Base-by-base conservation (phyloP, 2,888 invertebrate genomes). In the Hemaris fuciformis region DNA sequence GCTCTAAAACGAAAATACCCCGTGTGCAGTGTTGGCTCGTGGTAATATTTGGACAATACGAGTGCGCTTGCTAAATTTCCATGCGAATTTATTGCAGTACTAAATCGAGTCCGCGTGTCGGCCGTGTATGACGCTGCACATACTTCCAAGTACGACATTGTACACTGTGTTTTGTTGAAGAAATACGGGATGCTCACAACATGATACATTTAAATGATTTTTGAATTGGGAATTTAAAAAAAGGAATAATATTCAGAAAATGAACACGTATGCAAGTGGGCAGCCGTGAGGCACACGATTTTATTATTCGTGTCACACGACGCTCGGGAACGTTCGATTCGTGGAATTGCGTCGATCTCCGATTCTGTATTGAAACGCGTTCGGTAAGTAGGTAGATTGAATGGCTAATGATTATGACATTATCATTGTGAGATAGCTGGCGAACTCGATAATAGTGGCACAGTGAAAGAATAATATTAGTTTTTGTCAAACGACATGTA, bases 21-120 rank as follows among this genome's bases (percentile, higher is more conserved):
- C 53, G 53, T 18, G 80, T 80, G 82, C 82, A 80, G 78, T 79
- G 80, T 79, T 76, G 73, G 76, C 76, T 76, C 74, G 77, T 73
- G 75, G 82, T 81, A 85, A 88, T 88, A 87, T 88, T 88, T 85
- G 85, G 83, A 84, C 82, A 82, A 81, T 77, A 83, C 64, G 73
- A 77, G 79, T 70, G 74, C 71, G 81, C 76, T 81, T 79, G 85
- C 83, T 80, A 80, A 85, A 84, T 84, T 83, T 85, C 79, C 77
- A 78, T 77, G 79, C 70, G 75, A 83, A 84, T 87, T 83, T 84
- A 87, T 85, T 74, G 77, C 74, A 67, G 75, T 74, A 78, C 77
- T 81, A 84, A 81, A 84, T 75, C 77, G 75, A 79, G 74, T 79
- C 77, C 73, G 75, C 71, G 70, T 66, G 64, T 70, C 72, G 63